These are phyloP conservation scores for Drosophila insularis DNA, from an alignment of 1,140 invertebrate genomes.

Conservation along the genomic window DNA sequence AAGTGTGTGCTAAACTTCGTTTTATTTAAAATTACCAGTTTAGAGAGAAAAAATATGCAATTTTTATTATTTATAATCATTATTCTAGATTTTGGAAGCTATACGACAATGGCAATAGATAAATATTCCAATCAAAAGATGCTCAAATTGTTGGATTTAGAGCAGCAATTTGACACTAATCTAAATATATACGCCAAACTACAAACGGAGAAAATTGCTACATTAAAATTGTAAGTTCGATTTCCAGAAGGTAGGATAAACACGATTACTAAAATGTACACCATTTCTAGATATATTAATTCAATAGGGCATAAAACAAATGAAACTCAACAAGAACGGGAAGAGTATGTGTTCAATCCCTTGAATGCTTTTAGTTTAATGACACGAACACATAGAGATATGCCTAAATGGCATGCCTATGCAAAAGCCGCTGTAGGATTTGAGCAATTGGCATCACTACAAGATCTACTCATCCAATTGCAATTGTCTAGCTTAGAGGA, in stretches of 20 bases:
- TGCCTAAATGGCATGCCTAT: slow-evolving; percentile 47
- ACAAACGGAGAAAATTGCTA: slow-evolving; percentile 37
- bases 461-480: slow-evolving; percentile 85
- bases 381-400: slow-evolving; percentile 54
- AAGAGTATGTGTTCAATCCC: slow-evolving; percentile 53
- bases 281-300: slow-evolving; percentile 25
- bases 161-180: not conserved
- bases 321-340: slow-evolving; percentile 87
- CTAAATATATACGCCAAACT: slow-evolving; percentile 13
- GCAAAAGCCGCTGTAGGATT: slow-evolving; percentile 15
- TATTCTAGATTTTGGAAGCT: not conserved
- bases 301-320: slow-evolving; percentile 85
- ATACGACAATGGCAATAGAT: not conserved
- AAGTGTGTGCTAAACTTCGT: too few relatives aligned
- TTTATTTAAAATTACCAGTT: not conserved
- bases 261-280: not conserved
- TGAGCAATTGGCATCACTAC: slow-evolving; percentile 85
- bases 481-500: slow-evolving; percentile 88
- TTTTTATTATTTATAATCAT: not conserved
- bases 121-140: not conserved
- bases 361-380: slow-evolving; percentile 56
- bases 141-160: not conserved
- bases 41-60: too few relatives aligned
- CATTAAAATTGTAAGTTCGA: slow-evolving; percentile 34
- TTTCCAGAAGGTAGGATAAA: not conserved